A percentile compares a stretch with the other conserved stretches of the same genome.
Conservation (phyloP, 1,140 invertebrate species). For the Bombus balteatus region DNA sequence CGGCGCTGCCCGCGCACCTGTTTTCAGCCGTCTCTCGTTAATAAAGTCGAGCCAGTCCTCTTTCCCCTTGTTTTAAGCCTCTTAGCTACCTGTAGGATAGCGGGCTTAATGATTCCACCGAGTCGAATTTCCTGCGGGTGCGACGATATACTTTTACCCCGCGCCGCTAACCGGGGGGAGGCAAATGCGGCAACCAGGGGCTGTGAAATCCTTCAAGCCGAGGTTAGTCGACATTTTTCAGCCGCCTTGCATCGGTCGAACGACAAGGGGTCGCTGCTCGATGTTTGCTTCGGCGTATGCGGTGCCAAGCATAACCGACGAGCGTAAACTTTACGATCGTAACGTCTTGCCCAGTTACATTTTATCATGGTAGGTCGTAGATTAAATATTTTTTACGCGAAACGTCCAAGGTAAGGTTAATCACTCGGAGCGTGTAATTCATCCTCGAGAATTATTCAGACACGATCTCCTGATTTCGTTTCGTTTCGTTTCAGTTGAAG, state of each 20-base stretch:
- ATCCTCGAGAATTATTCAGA: background rate
- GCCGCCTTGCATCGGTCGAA: background rate
- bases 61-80: slow-evolving; percentile 34
- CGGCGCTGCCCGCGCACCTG: background rate
- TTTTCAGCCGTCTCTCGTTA: slow-evolving; percentile 42
- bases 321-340: background rate
- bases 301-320: background rate
- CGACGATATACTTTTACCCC: background rate
- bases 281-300: background rate
- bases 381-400: background rate
- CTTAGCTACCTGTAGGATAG: slow-evolving; percentile 39
- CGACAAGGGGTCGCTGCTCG: background rate
- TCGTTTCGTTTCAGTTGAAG: background rate
- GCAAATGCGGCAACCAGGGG: background rate
- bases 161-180: background rate
- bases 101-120: slow-evolving; percentile 42
- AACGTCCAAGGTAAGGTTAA: too few species aligned
- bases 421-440: background rate
- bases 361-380: background rate
- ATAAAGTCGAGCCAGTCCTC: slow-evolving; percentile 18
- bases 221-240: background rate
- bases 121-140: slow-evolving; percentile 29
- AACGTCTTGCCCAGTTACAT: background rate
- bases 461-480: too few species aligned
- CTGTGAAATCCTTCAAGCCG: background rate